phyloP scores from a whole-genome alignment of 35 echinoderm and acorn worm genomes.

The Heliocidaris erythrogramma region DNA sequence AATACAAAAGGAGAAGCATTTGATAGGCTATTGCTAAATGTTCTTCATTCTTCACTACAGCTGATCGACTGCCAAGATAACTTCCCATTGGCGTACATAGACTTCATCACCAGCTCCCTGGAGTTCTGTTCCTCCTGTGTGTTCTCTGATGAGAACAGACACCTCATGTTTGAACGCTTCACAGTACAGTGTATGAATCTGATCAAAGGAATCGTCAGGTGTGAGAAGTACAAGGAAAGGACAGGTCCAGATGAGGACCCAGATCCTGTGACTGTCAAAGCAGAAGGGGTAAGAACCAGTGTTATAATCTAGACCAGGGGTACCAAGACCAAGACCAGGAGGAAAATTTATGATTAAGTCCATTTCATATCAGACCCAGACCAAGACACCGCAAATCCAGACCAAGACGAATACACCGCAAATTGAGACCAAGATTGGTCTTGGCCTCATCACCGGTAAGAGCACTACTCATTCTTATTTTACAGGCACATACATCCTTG shows the following conservation, averaged over 20 bases:
- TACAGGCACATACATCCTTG: no score
- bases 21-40: background rate
- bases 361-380: no score
- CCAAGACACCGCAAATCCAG: no score
- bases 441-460: no score
- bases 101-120: conserved; percentile 79
- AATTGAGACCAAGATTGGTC: no score
- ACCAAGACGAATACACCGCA: no score
- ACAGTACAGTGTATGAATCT: conserved; percentile 91
- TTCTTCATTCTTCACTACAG: conserved; percentile 35
- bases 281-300: conserved; percentile 77
- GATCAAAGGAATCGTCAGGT: conserved; percentile 86
- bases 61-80: conserved; percentile 78
- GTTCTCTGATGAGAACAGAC: conserved; percentile 73
- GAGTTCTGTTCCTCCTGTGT: conserved; percentile 78
- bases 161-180: conserved; percentile 82
- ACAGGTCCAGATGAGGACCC: conserved; percentile 62
- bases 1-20: no score
- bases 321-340: no score
- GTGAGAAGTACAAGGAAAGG: conserved; percentile 72
- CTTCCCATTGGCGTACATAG: conserved; percentile 80
- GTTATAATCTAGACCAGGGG: no score
- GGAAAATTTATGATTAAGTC: no score
- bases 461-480: no score
- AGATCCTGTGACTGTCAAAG: conserved; percentile 58